Evolutionary conservation across 2,113 vertebrate species (phyloP).

Genomic region (Strix aluco): DNA sequence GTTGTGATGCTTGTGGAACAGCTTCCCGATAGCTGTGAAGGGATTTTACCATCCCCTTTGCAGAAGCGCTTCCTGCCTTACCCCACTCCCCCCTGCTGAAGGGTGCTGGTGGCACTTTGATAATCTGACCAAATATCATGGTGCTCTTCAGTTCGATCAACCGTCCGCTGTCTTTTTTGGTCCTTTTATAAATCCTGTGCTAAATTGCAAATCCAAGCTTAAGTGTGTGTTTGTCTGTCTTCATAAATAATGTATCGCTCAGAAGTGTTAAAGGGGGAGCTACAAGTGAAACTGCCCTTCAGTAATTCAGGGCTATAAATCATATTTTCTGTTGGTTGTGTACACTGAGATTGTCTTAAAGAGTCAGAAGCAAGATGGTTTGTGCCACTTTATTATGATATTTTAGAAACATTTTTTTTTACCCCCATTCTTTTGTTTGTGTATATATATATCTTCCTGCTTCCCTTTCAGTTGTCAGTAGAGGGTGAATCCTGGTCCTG

Average conservation of each 20-base stretch:
- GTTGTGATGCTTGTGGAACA: neutral
- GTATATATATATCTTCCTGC: neutral
- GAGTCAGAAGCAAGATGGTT: neutral
- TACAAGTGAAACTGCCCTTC: neutral
- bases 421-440: neutral
- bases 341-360: neutral
- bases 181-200: neutral
- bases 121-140: neutral
- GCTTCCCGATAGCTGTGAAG: neutral
- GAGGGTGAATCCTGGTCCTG: neutral
- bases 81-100: neutral
- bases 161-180: neutral
- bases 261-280: neutral
- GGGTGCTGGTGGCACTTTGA: neutral
- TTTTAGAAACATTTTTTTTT: neutral
- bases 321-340: neutral
- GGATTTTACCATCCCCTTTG: neutral
- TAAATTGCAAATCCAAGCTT: neutral
- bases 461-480: neutral
- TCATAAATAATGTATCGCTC: slow-evolving; percentile 7
- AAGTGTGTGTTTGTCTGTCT: neutral
- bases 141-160: neutral
- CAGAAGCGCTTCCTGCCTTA: neutral
- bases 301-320: slow-evolving; percentile 2
- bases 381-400: neutral